Conservation (phyloP, 1,140 invertebrate genomes). For the Trichonephila clavata region DNA sequence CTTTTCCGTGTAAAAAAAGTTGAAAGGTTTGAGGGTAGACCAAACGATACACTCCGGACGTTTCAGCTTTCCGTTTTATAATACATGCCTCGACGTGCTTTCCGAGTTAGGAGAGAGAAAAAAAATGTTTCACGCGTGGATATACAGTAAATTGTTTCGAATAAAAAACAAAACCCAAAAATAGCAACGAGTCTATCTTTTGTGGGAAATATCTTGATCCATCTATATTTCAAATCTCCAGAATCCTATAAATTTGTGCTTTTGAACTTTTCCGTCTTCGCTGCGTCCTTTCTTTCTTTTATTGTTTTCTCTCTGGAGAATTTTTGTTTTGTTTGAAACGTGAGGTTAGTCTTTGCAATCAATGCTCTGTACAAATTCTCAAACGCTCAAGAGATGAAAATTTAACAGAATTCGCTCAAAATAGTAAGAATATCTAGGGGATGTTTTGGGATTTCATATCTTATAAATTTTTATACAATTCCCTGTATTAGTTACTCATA, state of each 20-base stretch:
- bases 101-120: background rate
- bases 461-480: too few species aligned
- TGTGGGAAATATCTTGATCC: constrained; percentile 37
- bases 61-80: constrained; percentile 28
- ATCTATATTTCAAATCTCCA: constrained; percentile 37
- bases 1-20: constrained; percentile 3
- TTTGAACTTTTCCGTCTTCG: constrained; percentile 34
- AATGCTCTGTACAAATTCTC: constrained; percentile 14
- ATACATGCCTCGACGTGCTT: constrained; percentile 21
- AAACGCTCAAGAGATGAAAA: background rate
- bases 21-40: constrained; percentile 15
- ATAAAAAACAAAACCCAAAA: constrained; percentile 37
- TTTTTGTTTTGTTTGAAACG: constrained; percentile 24
- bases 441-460: too few species aligned
- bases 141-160: constrained; percentile 40
- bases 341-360: background rate
- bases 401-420: constrained; percentile 5
- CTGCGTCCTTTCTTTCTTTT: background rate
- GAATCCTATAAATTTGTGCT: constrained; percentile 38
- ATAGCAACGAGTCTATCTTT: constrained; percentile 24
- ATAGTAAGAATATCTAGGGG: background rate
- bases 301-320: background rate
- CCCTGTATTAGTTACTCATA: too few species aligned
- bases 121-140: constrained; percentile 3
- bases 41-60: constrained; percentile 31